Base-by-base conservation (phyloP, 2,113 vertebrate species). In the Larimichthys crocea region DNA sequence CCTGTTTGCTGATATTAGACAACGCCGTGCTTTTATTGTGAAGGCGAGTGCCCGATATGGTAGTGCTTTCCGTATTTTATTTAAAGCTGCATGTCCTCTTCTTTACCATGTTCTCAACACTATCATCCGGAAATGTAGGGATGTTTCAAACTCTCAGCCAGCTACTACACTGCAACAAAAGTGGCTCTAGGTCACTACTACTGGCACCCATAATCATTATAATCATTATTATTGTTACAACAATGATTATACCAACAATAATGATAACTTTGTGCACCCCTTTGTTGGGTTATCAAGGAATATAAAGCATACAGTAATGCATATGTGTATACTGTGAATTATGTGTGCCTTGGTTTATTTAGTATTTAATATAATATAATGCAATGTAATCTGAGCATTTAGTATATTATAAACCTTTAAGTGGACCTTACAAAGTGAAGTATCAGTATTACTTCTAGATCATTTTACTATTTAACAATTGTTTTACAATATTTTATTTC, bases 21-120 rank as follows among this genome's bases (percentile, higher is more conserved):
- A 19, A 31, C 1, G 0, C 0, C 0, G 3, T 12, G 62, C 68
- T 56, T 79, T 94, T 95, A 94, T 84, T 91, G 7, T 95, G 94
- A 92, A 95, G 74, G 68, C 6, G 4, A 67, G 10, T 52, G 70
- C 93, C 95, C 81, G 71, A 95, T 95, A 95, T 93, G 95, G 95
- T 83, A 88, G n/a, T 82, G 70, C 12, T 76, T 95, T 94, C 94
- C 94, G 93, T 80, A 76, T 86, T 88, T 94, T 94, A 94, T 95
- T 95, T 89, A 91, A 89, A 88, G 84, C 79, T 82, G 81, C 68
- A 85, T 86, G 59, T 79, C 57, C 52, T 85, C 50, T 79, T 72
- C 72, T 73, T 76, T 76, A 79, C 46, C 24, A 62, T 79, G 90
- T 80, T 84, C 79, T 44, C 29, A 78, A 76, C 79, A 82, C 81